A percentile compares a stretch with the other conserved stretches of the same genome.
These are phyloP conservation scores for Drosophila tripunctata DNA, from an alignment of 2,888 invertebrate species.

Conservation along the genomic window DNA sequence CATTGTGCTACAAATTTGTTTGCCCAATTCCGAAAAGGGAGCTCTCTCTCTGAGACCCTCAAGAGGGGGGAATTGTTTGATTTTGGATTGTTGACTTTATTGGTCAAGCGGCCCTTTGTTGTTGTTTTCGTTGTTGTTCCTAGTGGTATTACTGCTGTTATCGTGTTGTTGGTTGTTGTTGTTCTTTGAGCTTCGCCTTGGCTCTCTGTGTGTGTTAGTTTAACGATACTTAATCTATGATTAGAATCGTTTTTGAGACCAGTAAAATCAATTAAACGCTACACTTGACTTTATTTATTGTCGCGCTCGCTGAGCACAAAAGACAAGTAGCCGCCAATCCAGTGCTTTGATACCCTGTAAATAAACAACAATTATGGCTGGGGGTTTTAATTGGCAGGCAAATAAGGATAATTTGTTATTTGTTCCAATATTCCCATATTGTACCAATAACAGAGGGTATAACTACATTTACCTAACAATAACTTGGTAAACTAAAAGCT, in stretches of 20 bases:
- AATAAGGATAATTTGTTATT: too few species aligned
- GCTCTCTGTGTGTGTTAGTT: conserved; percentile 48
- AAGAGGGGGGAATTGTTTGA: conserved; percentile 51
- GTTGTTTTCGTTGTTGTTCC: conserved; percentile 24
- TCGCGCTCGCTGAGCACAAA: conserved; percentile 53
- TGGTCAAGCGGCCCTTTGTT: conserved; percentile 62
- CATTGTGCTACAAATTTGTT: conserved; percentile 75
- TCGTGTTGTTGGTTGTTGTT: conserved; percentile 11
- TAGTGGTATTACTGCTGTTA: conserved; percentile 22
- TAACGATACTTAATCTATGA: conserved; percentile 79
- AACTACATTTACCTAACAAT: too few species aligned
- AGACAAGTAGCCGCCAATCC: conserved; percentile 56
- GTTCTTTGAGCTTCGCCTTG: neutral
- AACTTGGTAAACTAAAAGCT: too few species aligned
- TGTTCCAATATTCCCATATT: too few species aligned
- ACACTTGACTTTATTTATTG: conserved; percentile 78
- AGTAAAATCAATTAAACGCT: conserved; percentile 73
- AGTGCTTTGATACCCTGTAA: conserved; percentile 25
- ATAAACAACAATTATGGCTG: neutral
- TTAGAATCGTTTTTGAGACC: conserved; percentile 62
- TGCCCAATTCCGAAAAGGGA: conserved; percentile 39
- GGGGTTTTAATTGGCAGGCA: neutral
- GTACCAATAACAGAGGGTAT: too few species aligned
- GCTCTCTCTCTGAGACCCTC: conserved; percentile 2
- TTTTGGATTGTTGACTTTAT: conserved; percentile 79